Evolutionary conservation across 2,888 invertebrate genomes (phyloP), one percentile per base, ranked within the genome.

Genomic region (Macaria liturata): DNA sequence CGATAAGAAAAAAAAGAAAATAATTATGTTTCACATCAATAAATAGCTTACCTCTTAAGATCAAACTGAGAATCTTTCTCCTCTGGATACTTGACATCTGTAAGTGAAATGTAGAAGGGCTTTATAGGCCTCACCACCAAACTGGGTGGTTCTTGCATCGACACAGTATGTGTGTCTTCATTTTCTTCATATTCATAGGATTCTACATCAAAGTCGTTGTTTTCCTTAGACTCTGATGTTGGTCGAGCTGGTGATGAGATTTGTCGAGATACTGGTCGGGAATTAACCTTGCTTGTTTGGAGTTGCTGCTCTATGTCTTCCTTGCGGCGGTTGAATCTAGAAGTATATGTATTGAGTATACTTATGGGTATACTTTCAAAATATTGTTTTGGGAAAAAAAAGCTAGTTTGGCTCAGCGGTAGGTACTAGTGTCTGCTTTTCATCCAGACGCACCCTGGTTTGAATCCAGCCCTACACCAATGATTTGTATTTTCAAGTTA

Each of bases 41-140:
- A 20, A 20, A 20, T 37, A 37, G 7, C 34, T 56, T 30, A 89
- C 91, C 84, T 88, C 68, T 80, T 86, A 32, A 91, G 71, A 68
- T 91, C 78, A 64, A 75, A 88, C 9, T 75, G 76, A 0, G 91
- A 91, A 63, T 82, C 81, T 6, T 77, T 71, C 68, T 91, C 91
- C 30, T 77, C 87, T 1, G 88, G 88, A 59, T 89, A 88, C 2
- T 78, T 81, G 0, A 90, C 85, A 61, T 91, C 89, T 5, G 88
- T 86, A 0, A 89, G 63, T 2, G 88, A 76, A 59, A 91, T 64
- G 53, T 85, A 90, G 63, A 57, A 88, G 0, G 78, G 84, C 49
- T 61, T 82, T 39, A 77, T 74, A 0, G 78, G 75, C 51, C 75
- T 79, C 5, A 75, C 71, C 0, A 71, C 55, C 0, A 71, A 9